phyloP scores from a whole-genome alignment of 2,113 vertebrate genomes.

The Cyanoramphus novaezelandiae region DNA sequence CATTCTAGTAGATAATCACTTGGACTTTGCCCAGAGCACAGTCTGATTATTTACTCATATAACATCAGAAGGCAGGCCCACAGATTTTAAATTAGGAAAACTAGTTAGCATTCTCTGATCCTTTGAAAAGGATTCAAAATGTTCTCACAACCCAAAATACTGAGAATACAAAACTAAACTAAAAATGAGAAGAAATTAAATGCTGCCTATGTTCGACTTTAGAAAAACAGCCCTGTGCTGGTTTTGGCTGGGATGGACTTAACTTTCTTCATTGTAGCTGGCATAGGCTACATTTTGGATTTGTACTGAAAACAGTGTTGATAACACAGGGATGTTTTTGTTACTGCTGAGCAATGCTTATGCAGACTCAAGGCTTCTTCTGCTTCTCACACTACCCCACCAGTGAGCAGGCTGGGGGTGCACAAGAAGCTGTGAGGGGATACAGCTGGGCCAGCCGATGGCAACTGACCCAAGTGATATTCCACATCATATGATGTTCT shows the following conservation, averaged over 20 bases:
- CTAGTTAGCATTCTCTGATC: neutral
- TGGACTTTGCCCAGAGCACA: neutral
- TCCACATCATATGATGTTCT: neutral
- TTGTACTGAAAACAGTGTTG: neutral
- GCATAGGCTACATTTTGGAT: neutral
- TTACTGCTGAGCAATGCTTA: neutral
- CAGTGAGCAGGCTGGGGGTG: neutral
- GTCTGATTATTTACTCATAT: neutral
- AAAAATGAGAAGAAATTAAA: neutral
- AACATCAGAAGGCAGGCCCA: neutral
- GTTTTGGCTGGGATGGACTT: neutral
- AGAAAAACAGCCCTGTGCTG: neutral
- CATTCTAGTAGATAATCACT: neutral
- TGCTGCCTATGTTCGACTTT: neutral
- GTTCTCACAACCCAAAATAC: neutral
- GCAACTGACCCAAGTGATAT: neutral
- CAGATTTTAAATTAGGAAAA: neutral
- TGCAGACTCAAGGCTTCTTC: neutral
- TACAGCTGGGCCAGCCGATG: neutral
- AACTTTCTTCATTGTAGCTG: neutral
- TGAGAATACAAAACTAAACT: neutral
- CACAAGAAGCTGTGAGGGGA: neutral
- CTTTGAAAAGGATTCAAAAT: neutral
- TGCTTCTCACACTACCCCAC: neutral
- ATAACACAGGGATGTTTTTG: neutral